A percentile compares a stretch with the other conserved stretches of the same genome.
Evolutionary conservation across 2,888 invertebrate species (phyloP).

Genomic region (Acheta domesticus): DNA sequence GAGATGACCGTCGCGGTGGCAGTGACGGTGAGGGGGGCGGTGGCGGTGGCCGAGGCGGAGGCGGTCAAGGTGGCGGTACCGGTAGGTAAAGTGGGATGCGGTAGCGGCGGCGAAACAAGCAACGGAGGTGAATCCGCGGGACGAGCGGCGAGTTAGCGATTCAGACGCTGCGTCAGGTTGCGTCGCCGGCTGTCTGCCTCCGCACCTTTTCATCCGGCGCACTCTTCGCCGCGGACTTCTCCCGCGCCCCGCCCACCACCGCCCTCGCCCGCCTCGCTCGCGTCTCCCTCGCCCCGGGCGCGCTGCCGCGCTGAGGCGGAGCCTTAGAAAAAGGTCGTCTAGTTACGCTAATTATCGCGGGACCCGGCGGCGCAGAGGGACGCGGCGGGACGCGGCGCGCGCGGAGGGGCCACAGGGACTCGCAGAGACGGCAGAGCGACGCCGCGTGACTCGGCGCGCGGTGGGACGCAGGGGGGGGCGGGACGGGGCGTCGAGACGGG

Average conservation of each 20-base stretch:
- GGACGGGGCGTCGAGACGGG: too few species aligned
- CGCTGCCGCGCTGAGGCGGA: background rate
- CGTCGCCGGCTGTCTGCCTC: background rate
- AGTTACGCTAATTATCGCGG: constrained; percentile 9
- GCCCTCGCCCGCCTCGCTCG: background rate
- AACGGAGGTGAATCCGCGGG: background rate
- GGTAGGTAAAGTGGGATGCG: too few species aligned
- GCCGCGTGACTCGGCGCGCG: too few species aligned
- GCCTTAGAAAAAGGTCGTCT: constrained; percentile 18
- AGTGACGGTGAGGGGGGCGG: too few species aligned
- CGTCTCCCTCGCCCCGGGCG: background rate
- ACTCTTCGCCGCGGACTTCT: background rate
- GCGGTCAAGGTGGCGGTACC: too few species aligned
- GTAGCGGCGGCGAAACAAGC: too few species aligned
- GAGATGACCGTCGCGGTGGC: too few species aligned
- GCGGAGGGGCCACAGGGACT: background rate
- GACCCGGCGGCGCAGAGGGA: background rate
- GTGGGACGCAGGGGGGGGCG: too few species aligned
- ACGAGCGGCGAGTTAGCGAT: background rate
- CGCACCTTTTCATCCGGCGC: constrained; percentile 1
- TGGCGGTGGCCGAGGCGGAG: too few species aligned
- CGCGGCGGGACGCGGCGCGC: background rate
- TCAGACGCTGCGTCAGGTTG: background rate
- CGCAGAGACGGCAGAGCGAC: too few species aligned
- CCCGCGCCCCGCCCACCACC: background rate